Conservation (phyloP, 2,113 vertebrate species). For the Leucosticte australis region DNA sequence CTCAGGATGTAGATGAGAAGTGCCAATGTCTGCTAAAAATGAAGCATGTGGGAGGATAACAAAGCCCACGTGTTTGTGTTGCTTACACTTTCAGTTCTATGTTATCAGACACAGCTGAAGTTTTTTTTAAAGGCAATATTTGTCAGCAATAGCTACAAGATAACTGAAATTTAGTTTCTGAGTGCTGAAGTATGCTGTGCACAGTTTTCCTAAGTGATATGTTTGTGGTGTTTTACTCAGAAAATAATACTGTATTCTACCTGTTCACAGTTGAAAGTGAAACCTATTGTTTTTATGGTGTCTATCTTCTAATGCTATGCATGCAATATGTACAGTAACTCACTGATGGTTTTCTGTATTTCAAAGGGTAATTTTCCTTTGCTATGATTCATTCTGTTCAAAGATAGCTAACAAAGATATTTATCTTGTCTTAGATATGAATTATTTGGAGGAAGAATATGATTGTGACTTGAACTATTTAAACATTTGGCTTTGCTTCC, state of each 20-base stretch:
- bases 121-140: slow-evolving; percentile 43
- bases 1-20: background rate
- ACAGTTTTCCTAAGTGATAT: background rate
- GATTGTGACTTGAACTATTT: background rate
- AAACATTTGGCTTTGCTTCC: background rate
- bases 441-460: background rate
- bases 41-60: background rate
- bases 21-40: background rate
- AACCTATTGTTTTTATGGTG: background rate
- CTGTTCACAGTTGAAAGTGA: slow-evolving; percentile 7
- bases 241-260: background rate
- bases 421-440: background rate
- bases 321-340: slow-evolving; percentile 22
- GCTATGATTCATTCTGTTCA: background rate
- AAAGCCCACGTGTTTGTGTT: background rate
- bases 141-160: slow-evolving; percentile 31
- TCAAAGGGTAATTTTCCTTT: slow-evolving; percentile 7
- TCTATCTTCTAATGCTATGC: background rate
- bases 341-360: slow-evolving; percentile 1
- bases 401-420: background rate
- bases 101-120: background rate
- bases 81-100: background rate
- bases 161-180: background rate
- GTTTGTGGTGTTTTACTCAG: slow-evolving; percentile 13
- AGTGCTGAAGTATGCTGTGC: background rate